Base-by-base conservation (phyloP, 2,888 invertebrate genomes). In the Mimachlamys varia region DNA sequence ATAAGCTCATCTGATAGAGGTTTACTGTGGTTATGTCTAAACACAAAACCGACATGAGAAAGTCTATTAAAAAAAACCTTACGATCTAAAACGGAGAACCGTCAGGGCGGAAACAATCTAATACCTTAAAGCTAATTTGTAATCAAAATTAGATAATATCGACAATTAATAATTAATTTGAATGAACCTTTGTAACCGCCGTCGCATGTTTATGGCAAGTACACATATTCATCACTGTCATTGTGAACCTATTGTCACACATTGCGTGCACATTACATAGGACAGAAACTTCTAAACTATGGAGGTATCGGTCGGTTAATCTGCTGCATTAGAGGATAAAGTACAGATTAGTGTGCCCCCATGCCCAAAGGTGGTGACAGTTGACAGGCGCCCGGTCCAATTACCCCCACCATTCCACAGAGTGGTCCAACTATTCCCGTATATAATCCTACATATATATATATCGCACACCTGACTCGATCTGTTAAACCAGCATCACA, bases 161-260 rank as follows among this genome's bases (percentile, higher is more conserved):
- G 76, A 12, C 33, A 2, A 76, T 76, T 33, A 76, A 76, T 33
- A 33, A 76, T 76, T 76, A 33, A 76, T 76, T 33, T 76, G 10
- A 76, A 76, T 33, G 76, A 76, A 76, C 33, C 27, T 76, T 44
- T 27, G 76, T 5, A 33, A 33, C 33, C 0, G 76, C 33, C 27
- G 19, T 22, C 33, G 2, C 76, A 33, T 76, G 76, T 76, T 33
- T 13, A 33, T 76, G 58, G 19, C 76, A 33, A 76, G 76, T 76
- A 33, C 76, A 76, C 15, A 33, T 27, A 76, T 76, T 33, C 76
- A 76, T 76, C 76, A 76, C 76, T 76, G 76, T 76, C 76, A 76
- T 2, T 0, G 12, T 2, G 76, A 58, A 33, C 27, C 33, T 76
- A 76, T 22, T 58, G 58, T 58, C 22, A 58, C 58, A 58, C 58